Conservation (phyloP, 2,797 vertebrate genomes). For the Falco biarmicus region DNA sequence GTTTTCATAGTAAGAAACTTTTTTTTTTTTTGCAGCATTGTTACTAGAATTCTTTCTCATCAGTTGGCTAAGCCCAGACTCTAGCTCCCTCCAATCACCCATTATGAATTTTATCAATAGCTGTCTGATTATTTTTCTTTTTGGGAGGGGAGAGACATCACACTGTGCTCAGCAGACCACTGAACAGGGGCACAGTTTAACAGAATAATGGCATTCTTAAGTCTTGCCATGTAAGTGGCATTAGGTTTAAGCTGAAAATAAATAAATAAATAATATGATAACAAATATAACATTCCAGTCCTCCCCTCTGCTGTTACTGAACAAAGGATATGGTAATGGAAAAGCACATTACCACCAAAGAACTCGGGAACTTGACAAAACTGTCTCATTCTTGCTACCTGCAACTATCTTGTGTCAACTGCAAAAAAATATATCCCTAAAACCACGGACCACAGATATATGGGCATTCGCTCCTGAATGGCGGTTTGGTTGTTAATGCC, state of each 20-base stretch:
- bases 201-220: neutral
- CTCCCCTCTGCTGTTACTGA: neutral
- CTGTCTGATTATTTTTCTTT: neutral
- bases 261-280: neutral
- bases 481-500: neutral
- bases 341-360: neutral
- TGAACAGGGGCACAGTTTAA: neutral
- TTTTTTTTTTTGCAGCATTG: neutral
- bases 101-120: neutral
- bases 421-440: neutral
- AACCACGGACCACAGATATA: neutral
- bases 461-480: neutral
- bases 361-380: neutral
- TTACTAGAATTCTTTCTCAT: neutral
- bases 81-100: neutral
- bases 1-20: neutral
- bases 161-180: neutral
- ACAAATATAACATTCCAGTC: neutral
- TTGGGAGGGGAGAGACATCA: neutral
- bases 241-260: slow-evolving; percentile 1
- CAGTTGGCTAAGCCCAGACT: neutral
- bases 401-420: neutral
- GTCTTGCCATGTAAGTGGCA: neutral
- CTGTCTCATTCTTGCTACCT: neutral
- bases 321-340: neutral